Conservation (phyloP, 1,140 invertebrate species). For the Ladona fulva region DNA sequence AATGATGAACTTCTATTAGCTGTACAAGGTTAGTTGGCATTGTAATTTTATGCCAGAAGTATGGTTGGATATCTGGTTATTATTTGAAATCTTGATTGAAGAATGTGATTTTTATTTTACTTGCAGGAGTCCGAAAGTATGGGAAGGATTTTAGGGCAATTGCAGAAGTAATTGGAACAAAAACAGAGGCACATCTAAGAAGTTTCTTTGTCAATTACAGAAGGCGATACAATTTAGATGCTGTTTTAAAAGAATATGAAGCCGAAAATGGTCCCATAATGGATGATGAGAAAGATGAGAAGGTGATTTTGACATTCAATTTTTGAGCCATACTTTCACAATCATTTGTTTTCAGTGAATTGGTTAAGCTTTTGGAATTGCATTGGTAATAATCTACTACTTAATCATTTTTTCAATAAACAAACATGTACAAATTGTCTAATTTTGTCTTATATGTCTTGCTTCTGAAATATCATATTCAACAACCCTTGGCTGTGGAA, state of each 20-base stretch:
- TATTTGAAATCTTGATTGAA: background rate
- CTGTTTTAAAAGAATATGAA: conserved; percentile 80
- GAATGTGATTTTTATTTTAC: conserved; percentile 14
- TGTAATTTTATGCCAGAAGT: background rate
- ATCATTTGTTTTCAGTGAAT: no score
- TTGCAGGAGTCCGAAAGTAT: conserved; percentile 70
- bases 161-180: conserved; percentile 89
- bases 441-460: no score
- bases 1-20: conserved; percentile 85
- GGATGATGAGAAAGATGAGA: conserved; percentile 42
- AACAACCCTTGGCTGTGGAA: no score
- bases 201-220: conserved; percentile 87
- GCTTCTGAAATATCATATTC: no score
- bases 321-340: no score
- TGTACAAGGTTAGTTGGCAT: conserved; percentile 57
- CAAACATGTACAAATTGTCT: no score
- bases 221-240: conserved; percentile 82
- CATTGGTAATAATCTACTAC: no score
- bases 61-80: background rate
- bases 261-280: conserved; percentile 54
- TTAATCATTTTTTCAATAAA: no score
- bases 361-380: no score
- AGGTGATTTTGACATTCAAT: conserved; percentile 29
- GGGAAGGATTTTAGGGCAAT: conserved; percentile 94
- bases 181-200: conserved; percentile 84